Evolutionary conservation across 2,888 invertebrate species (phyloP), one percentile per base, ranked within the genome.

Genomic region (Perdita meconis): DNA sequence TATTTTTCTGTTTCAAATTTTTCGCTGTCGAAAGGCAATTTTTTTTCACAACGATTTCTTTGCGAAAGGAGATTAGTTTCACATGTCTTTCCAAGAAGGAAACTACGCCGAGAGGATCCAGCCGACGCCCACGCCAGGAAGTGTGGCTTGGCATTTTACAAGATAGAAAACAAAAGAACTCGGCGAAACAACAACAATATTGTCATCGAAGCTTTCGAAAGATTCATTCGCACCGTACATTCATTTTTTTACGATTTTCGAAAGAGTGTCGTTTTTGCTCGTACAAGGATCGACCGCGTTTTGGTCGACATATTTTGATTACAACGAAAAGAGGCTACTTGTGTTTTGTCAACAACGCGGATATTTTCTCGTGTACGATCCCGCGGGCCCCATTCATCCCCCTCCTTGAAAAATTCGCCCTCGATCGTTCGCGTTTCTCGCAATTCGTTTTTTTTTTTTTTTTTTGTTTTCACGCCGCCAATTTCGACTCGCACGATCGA

Each of bases 191-290:
- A 87, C 84, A 85, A 83, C 83, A 89, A 87, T 65, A 65, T 26
- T 69, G 65, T 75, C 75, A 75, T 89, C 87, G 85, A 88, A 87
- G 87, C 87, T 87, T 86, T 84, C 76, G 85, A 82, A 83, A 80
- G 88, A 89, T 91, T 91, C 92, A 92, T 92, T 92, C 91, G 91
- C 91, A 92, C 92, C 91, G 91, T 92, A 91, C 92, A 92, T 91
- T 88, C 91, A 91, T 91, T 88, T 84, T 89, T 86, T 90, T 87
- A 38, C 64, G 64, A 50, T 88, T 86, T 79, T 84, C 89, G 87
- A 90, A 91, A 90, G 89, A 90, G 90, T 91, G 89, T 92, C 90
- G 84, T 85, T 82, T 89, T 89, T 89, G 85, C 84, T 88, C 86
- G 86, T 87, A 88, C 86, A 88, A 88, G 88, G 87, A 88, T 87